Conservation (phyloP, 2,797 vertebrate species). For the Galaxias olidus region DNA sequence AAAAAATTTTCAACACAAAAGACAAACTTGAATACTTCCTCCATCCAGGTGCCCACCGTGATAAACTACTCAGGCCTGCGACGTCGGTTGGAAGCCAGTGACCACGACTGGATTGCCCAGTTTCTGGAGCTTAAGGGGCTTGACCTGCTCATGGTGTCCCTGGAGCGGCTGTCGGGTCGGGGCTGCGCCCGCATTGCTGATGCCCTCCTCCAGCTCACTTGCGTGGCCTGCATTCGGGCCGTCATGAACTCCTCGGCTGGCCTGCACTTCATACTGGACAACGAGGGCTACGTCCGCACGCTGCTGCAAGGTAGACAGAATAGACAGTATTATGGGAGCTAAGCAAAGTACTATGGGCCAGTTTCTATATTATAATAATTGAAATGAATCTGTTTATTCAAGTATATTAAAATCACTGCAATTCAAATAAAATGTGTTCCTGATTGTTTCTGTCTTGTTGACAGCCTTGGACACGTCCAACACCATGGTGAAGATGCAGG, state of each 20-base stretch:
- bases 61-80: conserved; percentile 87
- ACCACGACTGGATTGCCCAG: conserved; percentile 84
- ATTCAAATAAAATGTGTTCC: neutral
- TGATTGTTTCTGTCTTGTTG: neutral
- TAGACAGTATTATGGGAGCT: too few species aligned
- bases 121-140: conserved; percentile 87
- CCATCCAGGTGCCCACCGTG: conserved; percentile 75
- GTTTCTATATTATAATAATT: too few species aligned
- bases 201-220: conserved; percentile 88
- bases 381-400: too few species aligned
- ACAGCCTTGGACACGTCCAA: conserved; percentile 88
- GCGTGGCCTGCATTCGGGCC: conserved; percentile 81
- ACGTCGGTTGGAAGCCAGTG: conserved; percentile 80
- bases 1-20: neutral
- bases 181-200: conserved; percentile 81
- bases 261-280: conserved; percentile 84
- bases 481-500: conserved; percentile 91
- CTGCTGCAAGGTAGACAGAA: conserved; percentile 81
- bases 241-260: conserved; percentile 86
- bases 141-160: conserved; percentile 85
- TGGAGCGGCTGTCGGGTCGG: conserved; percentile 83
- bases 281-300: conserved; percentile 82
- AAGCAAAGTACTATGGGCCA: neutral
- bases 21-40: neutral
- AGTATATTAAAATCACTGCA: too few species aligned